Evolutionary conservation across 2,113 vertebrate genomes (phyloP).

Genomic region (Mixornis gularis): DNA sequence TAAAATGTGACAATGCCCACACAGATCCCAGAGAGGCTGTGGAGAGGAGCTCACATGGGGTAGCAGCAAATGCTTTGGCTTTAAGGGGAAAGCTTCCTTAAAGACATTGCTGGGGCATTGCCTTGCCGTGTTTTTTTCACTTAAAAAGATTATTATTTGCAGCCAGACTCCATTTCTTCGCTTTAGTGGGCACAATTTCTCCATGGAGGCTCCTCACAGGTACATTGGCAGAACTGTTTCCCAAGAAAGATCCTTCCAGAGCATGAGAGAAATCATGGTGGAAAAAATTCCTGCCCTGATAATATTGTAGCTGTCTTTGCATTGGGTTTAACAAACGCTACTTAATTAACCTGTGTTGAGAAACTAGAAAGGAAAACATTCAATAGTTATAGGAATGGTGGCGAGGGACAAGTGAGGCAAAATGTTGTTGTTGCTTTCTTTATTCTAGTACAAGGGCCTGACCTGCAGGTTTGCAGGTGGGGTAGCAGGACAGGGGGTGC

Average conservation of each 20-base stretch:
- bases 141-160: not conserved
- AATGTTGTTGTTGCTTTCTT: not conserved
- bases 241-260: not conserved
- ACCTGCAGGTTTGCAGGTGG: not conserved
- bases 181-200: not conserved
- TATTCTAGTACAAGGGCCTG: not conserved
- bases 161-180: rapidly evolving
- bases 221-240: not conserved
- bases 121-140: not conserved
- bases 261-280: not conserved
- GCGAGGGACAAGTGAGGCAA: not conserved
- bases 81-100: not conserved
- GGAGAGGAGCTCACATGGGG: rapidly evolving
- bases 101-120: not conserved
- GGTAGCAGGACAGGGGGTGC: not conserved
- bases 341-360: not conserved
- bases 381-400: not conserved
- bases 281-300: not conserved
- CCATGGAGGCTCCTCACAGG: not conserved
- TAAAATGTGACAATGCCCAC: not conserved
- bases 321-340: not conserved
- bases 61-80: not conserved
- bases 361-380: not conserved
- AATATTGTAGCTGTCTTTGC: not conserved
- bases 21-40: not conserved